Conservation (phyloP, 2,113 vertebrate genomes). For the Platichthys stellatus region DNA sequence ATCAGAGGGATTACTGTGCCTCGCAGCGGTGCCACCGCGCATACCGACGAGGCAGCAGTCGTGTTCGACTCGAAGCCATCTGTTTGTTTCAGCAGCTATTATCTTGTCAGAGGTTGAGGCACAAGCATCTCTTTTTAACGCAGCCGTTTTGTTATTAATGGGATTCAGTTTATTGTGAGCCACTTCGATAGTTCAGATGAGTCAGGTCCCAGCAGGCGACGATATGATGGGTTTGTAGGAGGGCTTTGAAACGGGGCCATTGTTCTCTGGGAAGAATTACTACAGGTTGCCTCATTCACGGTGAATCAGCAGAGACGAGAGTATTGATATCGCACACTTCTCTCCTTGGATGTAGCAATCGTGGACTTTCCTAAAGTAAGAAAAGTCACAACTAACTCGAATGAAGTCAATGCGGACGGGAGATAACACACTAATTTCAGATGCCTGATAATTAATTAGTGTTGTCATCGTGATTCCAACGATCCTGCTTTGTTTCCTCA, state of each 20-base stretch:
- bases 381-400: too few relatives aligned
- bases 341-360: not conserved
- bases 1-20: not conserved
- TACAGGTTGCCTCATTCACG: constrained; percentile 32
- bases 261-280: constrained; percentile 39
- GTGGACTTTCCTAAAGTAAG: not conserved
- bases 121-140: constrained; percentile 34
- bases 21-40: constrained; percentile 12
- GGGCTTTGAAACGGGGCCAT: constrained; percentile 29
- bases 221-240: constrained; percentile 26
- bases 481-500: not conserved
- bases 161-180: constrained; percentile 51
- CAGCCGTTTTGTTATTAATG: constrained; percentile 56
- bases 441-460: constrained; percentile 10
- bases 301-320: constrained; percentile 16
- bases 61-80: constrained; percentile 11
- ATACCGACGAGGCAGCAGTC: constrained; percentile 23
- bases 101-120: constrained; percentile 33
- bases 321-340: constrained; percentile 20
- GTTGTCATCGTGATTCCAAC: not conserved
- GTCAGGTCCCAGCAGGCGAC: constrained; percentile 38
- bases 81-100: constrained; percentile 41
- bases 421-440: not conserved
- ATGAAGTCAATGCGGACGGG: not conserved
- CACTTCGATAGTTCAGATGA: constrained; percentile 54